Percentiles rank a stretch among this genome's conserved stretches.
These are phyloP conservation scores for Herpailurus yagouaroundi DNA, from an alignment of 2,113 vertebrate species.

Conservation along the genomic window DNA sequence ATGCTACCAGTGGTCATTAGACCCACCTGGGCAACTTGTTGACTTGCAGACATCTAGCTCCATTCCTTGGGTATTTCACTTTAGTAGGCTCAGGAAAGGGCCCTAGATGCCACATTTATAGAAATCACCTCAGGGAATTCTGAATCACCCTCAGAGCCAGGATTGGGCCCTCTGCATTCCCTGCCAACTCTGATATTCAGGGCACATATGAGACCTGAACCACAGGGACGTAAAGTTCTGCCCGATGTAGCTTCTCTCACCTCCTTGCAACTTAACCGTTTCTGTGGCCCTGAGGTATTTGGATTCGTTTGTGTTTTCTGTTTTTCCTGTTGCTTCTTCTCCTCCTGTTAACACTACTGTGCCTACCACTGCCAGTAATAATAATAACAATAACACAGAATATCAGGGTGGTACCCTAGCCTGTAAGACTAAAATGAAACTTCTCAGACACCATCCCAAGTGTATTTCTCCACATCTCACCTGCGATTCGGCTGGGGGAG, in stretches of 20 bases:
- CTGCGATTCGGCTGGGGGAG: too few species aligned
- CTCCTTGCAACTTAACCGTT: background rate
- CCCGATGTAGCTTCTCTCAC: background rate
- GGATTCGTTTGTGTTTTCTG: background rate
- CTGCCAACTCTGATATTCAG: background rate
- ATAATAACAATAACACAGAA: background rate
- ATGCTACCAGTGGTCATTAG: background rate
- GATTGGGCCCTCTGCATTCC: background rate
- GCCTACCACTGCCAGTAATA: background rate
- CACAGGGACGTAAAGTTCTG: background rate
- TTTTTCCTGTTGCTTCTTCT: background rate
- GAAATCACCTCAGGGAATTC: background rate
- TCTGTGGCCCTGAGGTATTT: background rate
- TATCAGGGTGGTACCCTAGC: background rate
- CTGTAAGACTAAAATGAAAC: background rate
- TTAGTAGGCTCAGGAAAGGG: background rate
- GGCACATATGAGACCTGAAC: background rate
- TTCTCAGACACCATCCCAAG: background rate
- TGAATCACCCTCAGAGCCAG: background rate
- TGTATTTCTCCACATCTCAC: background rate
- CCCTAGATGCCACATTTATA: background rate
- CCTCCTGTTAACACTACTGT: background rate
- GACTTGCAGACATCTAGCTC: background rate
- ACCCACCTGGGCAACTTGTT: background rate
- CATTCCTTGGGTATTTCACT: background rate